These are phyloP conservation scores for Malurus melanocephalus DNA, from an alignment of 2,113 vertebrate genomes.

Conservation along the genomic window DNA sequence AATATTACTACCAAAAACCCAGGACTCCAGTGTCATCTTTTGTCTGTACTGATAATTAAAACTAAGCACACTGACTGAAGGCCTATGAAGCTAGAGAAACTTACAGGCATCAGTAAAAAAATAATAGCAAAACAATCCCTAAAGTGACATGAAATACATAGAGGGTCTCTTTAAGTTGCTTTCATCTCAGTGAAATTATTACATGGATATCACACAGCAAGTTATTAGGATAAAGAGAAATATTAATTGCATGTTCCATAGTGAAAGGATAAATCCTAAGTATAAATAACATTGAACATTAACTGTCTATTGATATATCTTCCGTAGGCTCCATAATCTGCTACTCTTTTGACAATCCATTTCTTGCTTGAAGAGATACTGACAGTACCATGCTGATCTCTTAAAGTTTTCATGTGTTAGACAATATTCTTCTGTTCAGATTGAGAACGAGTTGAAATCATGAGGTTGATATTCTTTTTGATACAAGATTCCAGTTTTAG, in stretches of 20 bases:
- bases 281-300: neutral
- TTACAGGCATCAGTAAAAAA: neutral
- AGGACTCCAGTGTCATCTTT: neutral
- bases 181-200: neutral
- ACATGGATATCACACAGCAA: neutral
- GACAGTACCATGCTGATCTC: neutral
- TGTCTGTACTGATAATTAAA: neutral
- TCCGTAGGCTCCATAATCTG: neutral
- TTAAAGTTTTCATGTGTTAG: neutral
- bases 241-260: neutral
- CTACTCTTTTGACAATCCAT: neutral
- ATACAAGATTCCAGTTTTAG: constrained; percentile 25
- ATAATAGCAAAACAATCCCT: neutral
- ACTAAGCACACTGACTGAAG: neutral
- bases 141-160: neutral
- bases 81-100: neutral
- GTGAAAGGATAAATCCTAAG: neutral
- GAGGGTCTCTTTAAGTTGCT: neutral
- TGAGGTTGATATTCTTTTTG: neutral
- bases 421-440: neutral
- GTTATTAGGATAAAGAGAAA: neutral
- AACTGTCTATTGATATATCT: neutral
- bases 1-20: neutral
- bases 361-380: neutral
- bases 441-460: neutral